Evolutionary conservation across 2,888 invertebrate genomes (phyloP), one percentile per base, ranked within the genome.

Genomic region (Caenorhabditis sp.): DNA sequence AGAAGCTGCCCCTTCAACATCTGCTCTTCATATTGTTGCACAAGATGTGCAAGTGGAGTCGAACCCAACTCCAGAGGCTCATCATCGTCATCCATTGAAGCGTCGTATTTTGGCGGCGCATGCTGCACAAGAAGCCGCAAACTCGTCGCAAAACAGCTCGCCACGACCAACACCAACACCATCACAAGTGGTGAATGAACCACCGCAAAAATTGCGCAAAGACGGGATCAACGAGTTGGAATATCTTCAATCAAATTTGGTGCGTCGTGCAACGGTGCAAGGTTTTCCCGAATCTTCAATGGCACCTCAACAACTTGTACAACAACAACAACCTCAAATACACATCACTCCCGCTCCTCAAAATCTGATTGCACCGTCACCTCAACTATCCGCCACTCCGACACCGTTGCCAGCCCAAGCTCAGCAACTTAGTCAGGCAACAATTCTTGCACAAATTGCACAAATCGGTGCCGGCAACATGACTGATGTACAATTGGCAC

Each of bases 81-180:
- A 60, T 60, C 60, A 49, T 21, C 61, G 62, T 5, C 70, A 70
- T 57, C 70, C 70, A 0, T 50, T 72, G 50, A 72, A 72, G 23
- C 37, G 72, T 12, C 50, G 72, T 2, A 50, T 72, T 14, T 31
- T 72, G 36, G 67, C 58, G 1, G 50, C 61, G 8, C 53, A 61
- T 19, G 63, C 62, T 14, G 53, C 53, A 21, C 53, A 53, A 21
- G 53, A 53, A 53, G 53, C 53, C 1, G 53, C 53, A 21, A 53
- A 21, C 3, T 4, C 53, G 21, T 53, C 53, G 53, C 53, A 53
- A 21, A 53, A 53, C 12, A 53, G 21, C 21, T 53, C 53, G 8
- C 53, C 53, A 10, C n/a, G 53, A 23, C 53, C 53, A 24, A 53
- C 53, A 21, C 53, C 53, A 3, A 53, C 53, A 12, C 53, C 53